Evolutionary conservation across 2,888 invertebrate genomes (phyloP), one percentile per base, ranked within the genome.

Genomic region (Cotesia congregata): DNA sequence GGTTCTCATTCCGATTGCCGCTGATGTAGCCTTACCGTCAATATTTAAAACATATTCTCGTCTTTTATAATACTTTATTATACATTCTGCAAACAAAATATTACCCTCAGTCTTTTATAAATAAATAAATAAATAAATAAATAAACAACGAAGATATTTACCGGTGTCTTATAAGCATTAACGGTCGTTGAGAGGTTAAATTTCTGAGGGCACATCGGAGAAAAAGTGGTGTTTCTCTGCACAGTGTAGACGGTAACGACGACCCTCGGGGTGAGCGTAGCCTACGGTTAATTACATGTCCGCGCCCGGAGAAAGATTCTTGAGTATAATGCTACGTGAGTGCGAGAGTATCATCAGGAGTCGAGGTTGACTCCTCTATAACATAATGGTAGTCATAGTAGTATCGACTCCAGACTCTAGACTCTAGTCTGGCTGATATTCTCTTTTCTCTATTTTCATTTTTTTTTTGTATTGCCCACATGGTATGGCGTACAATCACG

Each of bases 231-330:
- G 30, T 30, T 30, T 30, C 30, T 30, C 64, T 72, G 74, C 69
- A 75, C 76, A 79, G 41, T 40, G 15, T 76, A 78, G 81, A 80
- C 77, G 80, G 78, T 75, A 50, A 50, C 77, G 74, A 81, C 77
- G 69, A 61, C 78, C 83, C 81, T 80, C 79, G 82, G 83, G 83
- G 82, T 77, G 71, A 75, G 78, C 80, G 85, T 84, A 85, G 87
- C 87, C 86, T 83, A 83, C 86, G 86, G 87, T 88, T 88, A 88
- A 88, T 88, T 88, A 87, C 88, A 85, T 84, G 87, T 88, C 87
- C 86, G 87, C 83, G 83, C 85, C 83, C 83, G 80, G 82, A 85
- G 87, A 84, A 85, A 84, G 85, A 86, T 87, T 86, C 85, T 86
- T 84, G 82, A 83, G 70, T 38, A 50, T 67, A 39, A 50, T 50